Base-by-base conservation (phyloP, 2,113 vertebrate genomes). In the Chaetops frenatus region DNA sequence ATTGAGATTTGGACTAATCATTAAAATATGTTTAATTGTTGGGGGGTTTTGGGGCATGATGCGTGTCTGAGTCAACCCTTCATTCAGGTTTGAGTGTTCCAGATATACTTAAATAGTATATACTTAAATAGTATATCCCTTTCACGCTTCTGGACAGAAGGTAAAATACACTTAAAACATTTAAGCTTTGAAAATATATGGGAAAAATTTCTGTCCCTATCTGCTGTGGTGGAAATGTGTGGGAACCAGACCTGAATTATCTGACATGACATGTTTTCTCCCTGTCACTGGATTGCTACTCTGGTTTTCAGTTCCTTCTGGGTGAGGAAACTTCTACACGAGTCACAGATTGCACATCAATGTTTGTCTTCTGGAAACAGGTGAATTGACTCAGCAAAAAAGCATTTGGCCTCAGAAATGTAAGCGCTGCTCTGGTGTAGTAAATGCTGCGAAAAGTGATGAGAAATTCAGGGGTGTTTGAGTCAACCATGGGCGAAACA, bases 41-140 rank as follows among this genome's bases (percentile, higher is more conserved):
- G 18, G 6, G 6, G 23, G 0, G 1, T 40, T 84, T 71, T 12
- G 2, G 23, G 38, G 33, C 0, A 0, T 48, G 25, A 10, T 40
- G 21, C 33, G 33, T 65, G 19, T 51, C 35, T n/a, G 42, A 92
- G 57, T 60, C n/a, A 83, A 27, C 10, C n/a, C 66, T 70, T 71
- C 48, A 16, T 90, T 82, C 53, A 77, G 35, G 12, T 57, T 51
- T 77, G 51, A 58, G 27, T 70, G 47, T 38, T 74, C 18, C 29
- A 33, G 27, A 23, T 61, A 10, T 24, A 17, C 3, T 57, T 58
- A 54, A 74, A 53, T 24, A 50, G 18, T n/a, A 23, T 61, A 10
- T 24, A 17, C 3, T 57, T 58, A 54, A 74, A 53, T 24, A 50
- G 18, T n/a, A n/a, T 51, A 60, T 4, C 7, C 19, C 10, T 65